A percentile compares a stretch with the other conserved stretches of the same genome.
Conservation (phyloP, 2,797 vertebrate genomes). For the Triplophysa bombifrons region DNA sequence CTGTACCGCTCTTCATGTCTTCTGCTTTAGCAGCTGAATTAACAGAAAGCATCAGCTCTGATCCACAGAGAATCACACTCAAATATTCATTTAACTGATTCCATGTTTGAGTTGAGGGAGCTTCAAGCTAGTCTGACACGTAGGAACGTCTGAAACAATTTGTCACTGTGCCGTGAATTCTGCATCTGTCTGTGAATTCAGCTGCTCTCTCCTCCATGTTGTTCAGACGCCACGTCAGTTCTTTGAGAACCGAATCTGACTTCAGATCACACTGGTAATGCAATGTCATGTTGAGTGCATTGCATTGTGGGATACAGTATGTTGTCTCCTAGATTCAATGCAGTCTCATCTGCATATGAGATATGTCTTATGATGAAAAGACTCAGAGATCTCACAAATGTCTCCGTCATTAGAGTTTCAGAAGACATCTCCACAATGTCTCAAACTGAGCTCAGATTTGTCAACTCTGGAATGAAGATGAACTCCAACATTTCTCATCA, state of each 20-base stretch:
- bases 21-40: conserved; percentile 40
- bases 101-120: conserved; percentile 5
- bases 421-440: too few species aligned
- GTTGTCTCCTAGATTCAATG: too few species aligned
- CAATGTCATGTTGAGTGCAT: neutral
- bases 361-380: too few species aligned
- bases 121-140: neutral
- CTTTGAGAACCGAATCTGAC: neutral
- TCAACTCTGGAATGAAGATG: too few species aligned
- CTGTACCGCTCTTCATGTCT: conserved; percentile 40
- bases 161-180: conserved; percentile 43
- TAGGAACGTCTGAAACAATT: conserved; percentile 16
- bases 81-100: neutral
- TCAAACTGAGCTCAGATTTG: too few species aligned
- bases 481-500: too few species aligned
- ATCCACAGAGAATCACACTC: neutral
- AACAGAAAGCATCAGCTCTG: conserved; percentile 7
- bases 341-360: neutral
- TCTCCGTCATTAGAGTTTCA: too few species aligned
- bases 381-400: too few species aligned
- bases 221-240: conserved; percentile 1
- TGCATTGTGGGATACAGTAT: neutral
- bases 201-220: conserved; percentile 6
- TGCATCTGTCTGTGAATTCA: conserved; percentile 25
- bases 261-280: neutral